Base-by-base conservation (phyloP, 2,797 vertebrate species). In the Ambastaia sidthimunki region DNA sequence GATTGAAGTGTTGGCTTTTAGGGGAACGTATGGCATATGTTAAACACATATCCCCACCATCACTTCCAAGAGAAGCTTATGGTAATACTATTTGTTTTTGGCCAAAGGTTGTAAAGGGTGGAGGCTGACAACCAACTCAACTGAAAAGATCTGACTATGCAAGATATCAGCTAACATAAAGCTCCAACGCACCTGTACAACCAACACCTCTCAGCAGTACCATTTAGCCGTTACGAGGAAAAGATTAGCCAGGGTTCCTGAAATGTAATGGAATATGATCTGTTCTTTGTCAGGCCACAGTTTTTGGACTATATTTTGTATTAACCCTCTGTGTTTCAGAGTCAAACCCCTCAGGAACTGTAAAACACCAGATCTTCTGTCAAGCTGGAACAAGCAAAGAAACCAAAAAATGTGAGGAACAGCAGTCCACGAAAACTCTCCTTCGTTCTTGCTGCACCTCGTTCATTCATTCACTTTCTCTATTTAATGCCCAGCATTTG, bases 161-260 rank as follows among this genome's bases (percentile, higher is more conserved):
- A 83, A 76, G 76, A 78, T 84, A 67, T 78, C 73, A 9, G 19
- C 67, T 78, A 82, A 80, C 85, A 82, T 34, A 31, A 41, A 11
- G 60, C 57, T 67, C 41, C 60, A 76, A 70, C 48, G 28, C 84
- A 84, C 77, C 85, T 82, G 79, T 69, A 73, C 60, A 79, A 83
- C 50, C 65, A 70, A 65, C 69, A 59, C 68, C 60, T 74, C 48
- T 70, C 54, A 68, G 47, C 69, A 67, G 31, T 47, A 70, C 71
- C 68, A 79, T 80, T 37, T 75, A 71, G 31, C 74, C 65, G 57
- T 44, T 76, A 80, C 23, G 50, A 63, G 48, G 65, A 70, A 66
- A 62, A 80, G 67, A 82, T 81, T 77, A 62, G 71, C 79, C 50
- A 37, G 48, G 60, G 19, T 68, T 76, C 55, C 54, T 41, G 67